Base-by-base conservation (phyloP, 2,888 invertebrate species). In the Pasiphila rectangulata region DNA sequence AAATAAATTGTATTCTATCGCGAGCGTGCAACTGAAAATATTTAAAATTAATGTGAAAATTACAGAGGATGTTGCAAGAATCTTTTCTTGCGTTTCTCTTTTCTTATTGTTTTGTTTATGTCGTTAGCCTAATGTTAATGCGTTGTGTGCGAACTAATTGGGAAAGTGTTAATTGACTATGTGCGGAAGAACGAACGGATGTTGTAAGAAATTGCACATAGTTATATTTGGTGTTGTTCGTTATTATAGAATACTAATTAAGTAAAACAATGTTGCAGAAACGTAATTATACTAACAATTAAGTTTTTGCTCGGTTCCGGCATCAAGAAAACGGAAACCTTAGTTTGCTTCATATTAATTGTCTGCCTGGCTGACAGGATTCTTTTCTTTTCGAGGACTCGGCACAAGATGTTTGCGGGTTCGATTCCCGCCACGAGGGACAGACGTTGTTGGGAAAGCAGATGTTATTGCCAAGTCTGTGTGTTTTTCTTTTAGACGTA, bases 21-120 rank as follows among this genome's bases (percentile, higher is more conserved):
- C 38, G n/a, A 43, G 36, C 50, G 39, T 42, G 39, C 49, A 51
- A 47, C 16, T 48, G 40, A 44, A 43, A 46, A 38, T 50, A 37
- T 46, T 35, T 15, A 29, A 30, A 40, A 29, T 29, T 35, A 21
- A 35, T 23, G 30, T 16, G 7, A 16, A 30, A 15, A 15, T 30
- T 16, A 16, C 15, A n/a, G 4, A 30, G 16, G 16, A 7, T 44
- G 34, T 24, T 43, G 23, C 39, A 35, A 37, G 42, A 53, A 13
- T 36, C 10, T 40, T 30, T 41, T 38, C 30, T 25, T 42, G 32
- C 37, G 40, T 36, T 32, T 34, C 17, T 30, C 34, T 30, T 46
- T 38, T 44, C 48, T 46, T 30, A 35, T 15, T 3, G 44, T 32
- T 34, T 20, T 12, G 24, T 45, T 24, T 30, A 19, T 38, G 15